phyloP scores from a whole-genome alignment of 1,140 invertebrate genomes.

The Drosophila lacertosa region DNA sequence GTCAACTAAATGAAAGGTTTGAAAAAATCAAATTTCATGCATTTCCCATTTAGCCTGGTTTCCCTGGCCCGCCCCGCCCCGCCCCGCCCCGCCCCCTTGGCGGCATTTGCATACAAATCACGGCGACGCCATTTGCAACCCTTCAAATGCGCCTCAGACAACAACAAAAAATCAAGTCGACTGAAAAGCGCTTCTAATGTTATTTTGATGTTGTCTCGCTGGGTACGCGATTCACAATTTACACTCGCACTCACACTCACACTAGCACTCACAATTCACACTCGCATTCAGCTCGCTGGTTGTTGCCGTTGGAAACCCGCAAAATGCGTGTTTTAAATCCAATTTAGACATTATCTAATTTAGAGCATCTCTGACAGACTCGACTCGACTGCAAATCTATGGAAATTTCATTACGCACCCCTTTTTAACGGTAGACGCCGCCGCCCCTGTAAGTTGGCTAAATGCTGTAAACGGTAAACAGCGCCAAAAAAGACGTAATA shows the following conservation, averaged over 20 bases:
- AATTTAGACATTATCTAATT: constrained; percentile 84
- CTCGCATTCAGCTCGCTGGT: not conserved
- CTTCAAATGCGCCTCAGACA: constrained; percentile 62
- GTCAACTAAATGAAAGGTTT: constrained; percentile 6
- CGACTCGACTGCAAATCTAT: constrained; percentile 69
- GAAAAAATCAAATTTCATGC: constrained; percentile 67
- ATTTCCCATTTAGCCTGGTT: constrained; percentile 20
- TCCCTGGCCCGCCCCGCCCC: not conserved
- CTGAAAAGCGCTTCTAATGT: constrained; percentile 63
- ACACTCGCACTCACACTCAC: constrained; percentile 1
- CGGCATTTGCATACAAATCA: constrained; percentile 76
- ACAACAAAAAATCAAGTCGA: constrained; percentile 24
- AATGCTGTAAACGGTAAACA: constrained; percentile 76
- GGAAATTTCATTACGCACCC: constrained; percentile 76
- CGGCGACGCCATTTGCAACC: constrained; percentile 53
- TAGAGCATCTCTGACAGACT: constrained; percentile 63
- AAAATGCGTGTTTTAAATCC: constrained; percentile 84
- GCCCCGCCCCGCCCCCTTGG: not conserved
- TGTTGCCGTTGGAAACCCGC: constrained; percentile 71
- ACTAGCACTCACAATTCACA: not conserved
- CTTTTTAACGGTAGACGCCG: constrained; percentile 48
- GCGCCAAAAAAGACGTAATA: constrained; percentile 77
- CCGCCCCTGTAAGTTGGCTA: constrained; percentile 32
- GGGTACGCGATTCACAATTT: constrained; percentile 40
- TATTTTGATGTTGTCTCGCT: constrained; percentile 81